These are phyloP conservation scores for Drosophila melanica DNA, from an alignment of 1,140 invertebrate genomes.

Conservation along the genomic window DNA sequence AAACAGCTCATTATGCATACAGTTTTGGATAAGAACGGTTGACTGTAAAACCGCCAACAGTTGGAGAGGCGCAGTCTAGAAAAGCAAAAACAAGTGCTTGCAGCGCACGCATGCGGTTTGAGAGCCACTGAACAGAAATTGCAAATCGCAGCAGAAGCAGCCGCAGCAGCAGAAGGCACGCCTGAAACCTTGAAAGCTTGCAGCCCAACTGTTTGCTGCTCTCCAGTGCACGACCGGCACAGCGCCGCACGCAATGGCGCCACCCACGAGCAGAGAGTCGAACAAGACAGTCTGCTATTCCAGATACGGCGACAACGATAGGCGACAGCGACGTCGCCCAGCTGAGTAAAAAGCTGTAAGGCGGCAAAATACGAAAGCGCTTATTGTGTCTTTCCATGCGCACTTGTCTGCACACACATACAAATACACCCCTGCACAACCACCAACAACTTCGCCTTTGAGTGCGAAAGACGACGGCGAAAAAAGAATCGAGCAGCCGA, in stretches of 20 bases:
- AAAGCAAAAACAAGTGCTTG: constrained; percentile 14
- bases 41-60: background rate
- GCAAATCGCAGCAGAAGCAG: constrained; percentile 43
- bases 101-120: constrained; percentile 35
- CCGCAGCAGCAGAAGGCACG: constrained; percentile 34
- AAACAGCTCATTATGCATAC: too few species aligned
- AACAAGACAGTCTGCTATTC: constrained; percentile 43
- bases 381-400: constrained; percentile 31
- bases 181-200: constrained; percentile 61
- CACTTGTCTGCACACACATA: constrained; percentile 11
- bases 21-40: background rate
- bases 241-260: constrained; percentile 21
- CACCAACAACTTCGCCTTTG: background rate
- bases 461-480: constrained; percentile 17
- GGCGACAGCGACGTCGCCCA: constrained; percentile 38
- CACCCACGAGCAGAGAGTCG: constrained; percentile 38
- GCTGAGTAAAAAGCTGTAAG: constrained; percentile 59
- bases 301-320: constrained; percentile 33
- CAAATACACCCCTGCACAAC: background rate
- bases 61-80: too few species aligned
- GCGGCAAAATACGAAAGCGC: constrained; percentile 24
- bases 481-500: constrained; percentile 23
- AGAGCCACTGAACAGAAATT: constrained; percentile 29
- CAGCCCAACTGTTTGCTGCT: constrained; percentile 33
- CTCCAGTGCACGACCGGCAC: constrained; percentile 32